phyloP scores from a whole-genome alignment of 1,140 invertebrate species.

The Liolophura sinensis region DNA sequence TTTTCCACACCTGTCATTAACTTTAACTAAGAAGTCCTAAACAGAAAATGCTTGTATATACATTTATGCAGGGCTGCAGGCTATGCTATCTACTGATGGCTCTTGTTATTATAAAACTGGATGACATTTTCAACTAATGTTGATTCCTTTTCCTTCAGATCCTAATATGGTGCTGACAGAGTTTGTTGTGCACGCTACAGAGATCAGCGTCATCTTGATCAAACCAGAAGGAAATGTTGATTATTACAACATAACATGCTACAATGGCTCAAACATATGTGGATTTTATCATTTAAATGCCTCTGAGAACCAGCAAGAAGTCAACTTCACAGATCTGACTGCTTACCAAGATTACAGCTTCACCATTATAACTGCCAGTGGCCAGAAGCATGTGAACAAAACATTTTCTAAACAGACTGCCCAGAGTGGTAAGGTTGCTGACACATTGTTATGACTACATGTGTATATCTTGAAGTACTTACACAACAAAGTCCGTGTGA shows the following conservation, averaged over 20 bases:
- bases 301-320: constrained; percentile 1
- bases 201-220: constrained; percentile 26
- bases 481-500: no score
- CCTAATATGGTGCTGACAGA: constrained; percentile 32
- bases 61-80: neutral
- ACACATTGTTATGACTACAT: no score
- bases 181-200: constrained; percentile 6
- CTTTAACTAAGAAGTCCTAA: neutral
- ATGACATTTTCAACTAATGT: neutral
- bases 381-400: constrained; percentile 9
- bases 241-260: constrained; percentile 24
- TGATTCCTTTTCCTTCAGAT: constrained; percentile 26
- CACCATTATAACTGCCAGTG: constrained; percentile 24
- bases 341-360: constrained; percentile 37
- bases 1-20: neutral
- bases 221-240: constrained; percentile 30
- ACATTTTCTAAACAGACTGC: constrained; percentile 23
- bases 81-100: neutral
- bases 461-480: no score
- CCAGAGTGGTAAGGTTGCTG: neutral
- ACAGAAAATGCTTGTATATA: neutral
- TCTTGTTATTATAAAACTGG: neutral
- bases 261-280: constrained; percentile 8
- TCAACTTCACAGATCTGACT: constrained; percentile 21
- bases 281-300: constrained; percentile 10